Evolutionary conservation across 2,113 vertebrate genomes (phyloP).

Genomic region (Strigops habroptila): DNA sequence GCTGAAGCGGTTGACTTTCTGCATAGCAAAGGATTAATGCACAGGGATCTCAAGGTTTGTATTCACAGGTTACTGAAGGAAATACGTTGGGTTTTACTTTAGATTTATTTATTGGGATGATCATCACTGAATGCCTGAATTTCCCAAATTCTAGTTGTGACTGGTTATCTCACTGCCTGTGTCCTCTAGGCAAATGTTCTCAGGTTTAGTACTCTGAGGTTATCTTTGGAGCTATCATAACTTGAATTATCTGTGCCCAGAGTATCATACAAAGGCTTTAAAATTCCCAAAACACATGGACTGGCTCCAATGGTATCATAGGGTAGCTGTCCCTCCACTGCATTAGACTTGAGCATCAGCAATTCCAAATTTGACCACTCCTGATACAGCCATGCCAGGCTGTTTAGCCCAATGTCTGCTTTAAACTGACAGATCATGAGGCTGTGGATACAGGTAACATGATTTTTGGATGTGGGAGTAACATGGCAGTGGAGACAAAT

Average conservation of each 20-base stretch:
- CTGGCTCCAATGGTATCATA: neutral
- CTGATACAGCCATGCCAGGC: neutral
- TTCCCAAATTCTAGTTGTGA: neutral
- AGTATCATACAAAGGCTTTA: neutral
- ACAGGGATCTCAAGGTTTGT: conserved; percentile 96
- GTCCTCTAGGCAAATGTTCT: neutral
- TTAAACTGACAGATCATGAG: neutral
- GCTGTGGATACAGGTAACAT: neutral
- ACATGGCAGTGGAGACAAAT: neutral
- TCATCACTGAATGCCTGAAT: neutral
- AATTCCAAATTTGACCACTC: neutral
- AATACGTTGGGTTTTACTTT: neutral
- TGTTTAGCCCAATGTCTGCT: neutral
- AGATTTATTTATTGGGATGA: neutral
- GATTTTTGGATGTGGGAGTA: neutral
- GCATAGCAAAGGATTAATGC: conserved; percentile 96
- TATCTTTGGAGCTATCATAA: neutral
- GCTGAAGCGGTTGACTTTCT: conserved; percentile 94
- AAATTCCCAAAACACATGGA: neutral
- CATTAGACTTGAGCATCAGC: neutral
- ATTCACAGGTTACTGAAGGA: neutral
- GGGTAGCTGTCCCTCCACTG: neutral
- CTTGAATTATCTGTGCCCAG: neutral
- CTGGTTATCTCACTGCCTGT: neutral
- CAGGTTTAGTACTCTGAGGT: neutral